Conservation (phyloP, 2,888 invertebrate species). For the Apodemia mormo region DNA sequence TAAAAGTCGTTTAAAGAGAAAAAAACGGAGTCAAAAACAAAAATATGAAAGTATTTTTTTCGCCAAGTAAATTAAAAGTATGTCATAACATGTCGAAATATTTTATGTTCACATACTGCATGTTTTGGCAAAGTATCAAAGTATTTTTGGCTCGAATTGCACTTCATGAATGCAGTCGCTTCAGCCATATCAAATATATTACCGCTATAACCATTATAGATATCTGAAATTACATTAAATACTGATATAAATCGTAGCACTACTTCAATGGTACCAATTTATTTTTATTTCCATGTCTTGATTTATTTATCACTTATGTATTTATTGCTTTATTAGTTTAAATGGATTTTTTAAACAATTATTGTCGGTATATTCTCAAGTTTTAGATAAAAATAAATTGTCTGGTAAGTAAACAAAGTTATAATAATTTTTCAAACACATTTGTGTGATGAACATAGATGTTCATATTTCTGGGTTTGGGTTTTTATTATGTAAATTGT, state of each 20-base stretch:
- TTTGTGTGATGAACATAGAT: too few relatives aligned
- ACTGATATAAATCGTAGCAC: constrained; percentile 24
- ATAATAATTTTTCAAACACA: too few relatives aligned
- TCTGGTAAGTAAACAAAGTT: too few relatives aligned
- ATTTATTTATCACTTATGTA: constrained; percentile 1
- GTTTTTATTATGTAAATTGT: too few relatives aligned
- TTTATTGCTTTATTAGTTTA: neutral
- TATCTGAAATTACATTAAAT: constrained; percentile 27
- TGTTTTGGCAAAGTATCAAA: constrained; percentile 75
- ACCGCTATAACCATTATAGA: constrained; percentile 44
- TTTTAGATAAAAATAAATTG: too few relatives aligned
- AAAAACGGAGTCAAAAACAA: neutral
- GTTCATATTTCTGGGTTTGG: too few relatives aligned
- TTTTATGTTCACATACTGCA: constrained; percentile 61
- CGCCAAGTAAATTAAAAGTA: constrained; percentile 35
- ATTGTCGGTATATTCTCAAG: too few relatives aligned
- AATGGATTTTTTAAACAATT: neutral
- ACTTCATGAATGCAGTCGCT: constrained; percentile 70
- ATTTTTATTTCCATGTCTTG: constrained; percentile 8
- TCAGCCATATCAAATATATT: constrained; percentile 56
- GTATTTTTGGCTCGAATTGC: constrained; percentile 73
- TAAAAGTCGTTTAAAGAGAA: neutral
- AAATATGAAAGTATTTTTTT: constrained; percentile 27
- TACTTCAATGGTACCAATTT: constrained; percentile 17
- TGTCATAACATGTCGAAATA: constrained; percentile 42